phyloP scores from a whole-genome alignment of 2,888 invertebrate genomes.

The Coecobrya sp. region DNA sequence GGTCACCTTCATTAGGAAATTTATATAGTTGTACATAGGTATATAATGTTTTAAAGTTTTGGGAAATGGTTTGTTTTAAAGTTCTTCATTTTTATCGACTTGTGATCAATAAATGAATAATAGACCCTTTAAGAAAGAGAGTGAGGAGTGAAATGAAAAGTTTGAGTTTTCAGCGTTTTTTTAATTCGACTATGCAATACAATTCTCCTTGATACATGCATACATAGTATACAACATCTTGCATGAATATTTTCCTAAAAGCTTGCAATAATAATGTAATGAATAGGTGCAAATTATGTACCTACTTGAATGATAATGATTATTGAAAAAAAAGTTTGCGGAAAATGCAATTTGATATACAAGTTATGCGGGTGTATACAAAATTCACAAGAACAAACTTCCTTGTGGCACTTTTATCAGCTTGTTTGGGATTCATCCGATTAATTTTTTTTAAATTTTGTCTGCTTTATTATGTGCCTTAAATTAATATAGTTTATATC shows the following conservation, averaged over 20 bases:
- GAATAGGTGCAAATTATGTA: too few species aligned
- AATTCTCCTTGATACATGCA: too few species aligned
- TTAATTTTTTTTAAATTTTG: neutral
- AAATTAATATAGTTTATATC: conserved; percentile 67
- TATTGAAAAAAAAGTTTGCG: neutral
- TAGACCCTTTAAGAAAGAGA: neutral
- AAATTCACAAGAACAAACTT: neutral
- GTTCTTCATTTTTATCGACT: too few species aligned
- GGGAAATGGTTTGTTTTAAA: too few species aligned
- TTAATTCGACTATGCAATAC: neutral
- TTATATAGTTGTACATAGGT: too few species aligned
- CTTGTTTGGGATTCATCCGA: neutral
- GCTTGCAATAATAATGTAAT: too few species aligned
- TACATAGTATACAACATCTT: too few species aligned
- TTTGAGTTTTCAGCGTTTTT: too few species aligned
- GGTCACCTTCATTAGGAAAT: neutral
- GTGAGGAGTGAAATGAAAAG: neutral
- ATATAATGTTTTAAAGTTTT: too few species aligned
- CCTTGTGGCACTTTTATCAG: neutral
- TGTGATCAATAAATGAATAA: too few species aligned
- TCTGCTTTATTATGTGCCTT: conserved; percentile 65
- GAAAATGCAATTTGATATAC: neutral
- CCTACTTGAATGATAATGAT: too few species aligned
- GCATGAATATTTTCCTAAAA: too few species aligned
- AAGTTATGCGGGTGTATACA: neutral